These are phyloP conservation scores for Anguilla japonica DNA, from an alignment of 2,113 vertebrate species.

Conservation along the genomic window DNA sequence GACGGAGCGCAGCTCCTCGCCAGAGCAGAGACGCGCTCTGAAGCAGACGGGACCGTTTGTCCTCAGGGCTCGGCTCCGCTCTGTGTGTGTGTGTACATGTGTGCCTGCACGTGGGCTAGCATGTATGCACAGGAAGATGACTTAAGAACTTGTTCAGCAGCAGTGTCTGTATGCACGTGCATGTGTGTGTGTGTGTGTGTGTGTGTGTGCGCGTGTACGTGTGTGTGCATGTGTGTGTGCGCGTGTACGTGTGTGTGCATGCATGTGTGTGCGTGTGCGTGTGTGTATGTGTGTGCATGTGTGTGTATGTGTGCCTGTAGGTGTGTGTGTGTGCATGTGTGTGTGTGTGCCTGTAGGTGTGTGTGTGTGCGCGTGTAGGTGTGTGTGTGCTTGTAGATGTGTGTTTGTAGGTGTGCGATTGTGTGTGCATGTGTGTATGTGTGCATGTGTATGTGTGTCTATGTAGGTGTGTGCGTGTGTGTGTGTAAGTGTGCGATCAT, in stretches of 20 bases:
- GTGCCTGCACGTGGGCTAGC: not conserved
- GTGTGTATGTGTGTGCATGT: not conserved
- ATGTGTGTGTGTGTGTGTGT: not conserved
- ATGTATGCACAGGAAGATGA: not conserved
- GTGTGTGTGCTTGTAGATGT: not conserved
- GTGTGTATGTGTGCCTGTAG: not conserved
- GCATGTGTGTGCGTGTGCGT: not conserved
- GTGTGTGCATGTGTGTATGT: not conserved
- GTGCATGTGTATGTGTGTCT: not conserved
- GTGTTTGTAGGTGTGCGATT: too few relatives aligned
- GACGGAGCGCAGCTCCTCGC: not conserved
- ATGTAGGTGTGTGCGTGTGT: not conserved
- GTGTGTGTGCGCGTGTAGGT: constrained; percentile 2
- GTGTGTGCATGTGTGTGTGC: not conserved
- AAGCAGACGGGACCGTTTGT: too few relatives aligned
- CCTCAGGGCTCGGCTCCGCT: too few relatives aligned
- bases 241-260: not conserved
- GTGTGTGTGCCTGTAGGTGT: not conserved
- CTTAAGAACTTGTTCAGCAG: too few relatives aligned
- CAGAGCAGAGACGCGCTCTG: too few relatives aligned
- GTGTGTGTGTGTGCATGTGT: constrained; percentile 8
- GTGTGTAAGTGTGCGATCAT: not conserved
- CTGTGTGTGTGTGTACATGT: not conserved
- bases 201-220: not conserved
- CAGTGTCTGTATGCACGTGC: too few relatives aligned